Conservation (phyloP, 2,113 vertebrate genomes). For the Cranoglanis bouderius region DNA sequence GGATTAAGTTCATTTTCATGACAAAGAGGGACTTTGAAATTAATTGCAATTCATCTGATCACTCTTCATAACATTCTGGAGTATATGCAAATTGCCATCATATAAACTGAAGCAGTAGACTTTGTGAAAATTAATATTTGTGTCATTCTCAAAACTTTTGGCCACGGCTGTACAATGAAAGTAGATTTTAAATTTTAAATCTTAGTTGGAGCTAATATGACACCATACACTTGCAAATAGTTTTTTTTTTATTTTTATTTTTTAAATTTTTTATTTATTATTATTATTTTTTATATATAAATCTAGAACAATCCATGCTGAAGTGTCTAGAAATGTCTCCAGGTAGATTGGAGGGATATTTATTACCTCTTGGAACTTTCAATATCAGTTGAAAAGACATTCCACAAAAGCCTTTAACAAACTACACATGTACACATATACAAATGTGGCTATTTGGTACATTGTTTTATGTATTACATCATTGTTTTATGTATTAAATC, state of each 20-base stretch:
- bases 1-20: too few relatives aligned
- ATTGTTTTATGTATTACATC: not conserved
- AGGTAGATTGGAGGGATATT: not conserved
- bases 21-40: too few relatives aligned
- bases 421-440: not conserved
- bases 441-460: not conserved
- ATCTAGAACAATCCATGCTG: not conserved
- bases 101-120: too few relatives aligned
- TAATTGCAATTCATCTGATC: too few relatives aligned
- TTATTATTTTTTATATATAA: too few relatives aligned
- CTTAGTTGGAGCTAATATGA: not conserved
- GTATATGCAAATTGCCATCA: too few relatives aligned
- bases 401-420: not conserved
- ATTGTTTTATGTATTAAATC: not conserved
- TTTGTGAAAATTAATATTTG: too few relatives aligned
- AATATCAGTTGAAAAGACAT: not conserved
- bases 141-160: too few relatives aligned
- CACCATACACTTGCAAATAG: not conserved
- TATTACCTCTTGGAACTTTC: not conserved
- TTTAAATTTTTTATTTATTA: too few relatives aligned
- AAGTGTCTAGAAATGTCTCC: not conserved
- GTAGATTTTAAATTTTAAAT: not conserved
- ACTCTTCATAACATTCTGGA: too few relatives aligned
- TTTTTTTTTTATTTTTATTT: not conserved
- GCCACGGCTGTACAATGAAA: too few relatives aligned